Base-by-base conservation (phyloP, 2,888 invertebrate species). In the Rhabditoides inermis region DNA sequence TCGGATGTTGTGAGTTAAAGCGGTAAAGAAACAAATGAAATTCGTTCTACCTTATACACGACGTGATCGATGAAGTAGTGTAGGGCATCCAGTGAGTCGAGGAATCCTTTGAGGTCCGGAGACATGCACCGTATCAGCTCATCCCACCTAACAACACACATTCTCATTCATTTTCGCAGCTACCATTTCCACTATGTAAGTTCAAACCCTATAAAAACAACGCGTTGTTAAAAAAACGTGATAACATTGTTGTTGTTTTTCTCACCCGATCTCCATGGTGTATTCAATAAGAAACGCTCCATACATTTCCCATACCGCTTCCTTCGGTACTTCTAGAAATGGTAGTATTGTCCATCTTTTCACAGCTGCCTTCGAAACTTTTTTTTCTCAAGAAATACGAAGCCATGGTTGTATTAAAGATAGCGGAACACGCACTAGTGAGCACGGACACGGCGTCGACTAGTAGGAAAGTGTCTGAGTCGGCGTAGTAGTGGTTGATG, bases 81-180 rank as follows among this genome's bases (percentile, higher is more conserved):
- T 2, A 94, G 82, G 15, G 91, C 92, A 77, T 95, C 94, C 73
- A 95, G 81, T 79, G 92, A 94, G 88, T 94, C 80, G 64, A 94
- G 81, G 79, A 94, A 94, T 79, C 92, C 92, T 53, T 72, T 71
- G 3, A 72, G 53, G 42, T 64, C 63, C n/a, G 69, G 69, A 44
- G 64, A 63, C 63, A 72, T 60, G 28, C 59, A 60, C 22, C 65
- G 49, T 32, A 70, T 57, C 39, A 72, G 48, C 48, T 72, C 68
- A 53, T 69, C 69, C 69, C 69, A 72, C n/a, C n/a, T n/a, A n/a
- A n/a, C n/a, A n/a, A n/a, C n/a, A n/a, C n/a, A n/a, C n/a, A n/a
- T n/a, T n/a, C n/a, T n/a, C n/a, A n/a, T n/a, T n/a, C n/a, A n/a
- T n/a, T n/a, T n/a, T n/a, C n/a, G n/a, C n/a, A n/a, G n/a, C n/a